Percentiles rank a stretch among this genome's conserved stretches.
Conservation (phyloP, 1,140 invertebrate genomes). For the Bradynema listronoti region DNA sequence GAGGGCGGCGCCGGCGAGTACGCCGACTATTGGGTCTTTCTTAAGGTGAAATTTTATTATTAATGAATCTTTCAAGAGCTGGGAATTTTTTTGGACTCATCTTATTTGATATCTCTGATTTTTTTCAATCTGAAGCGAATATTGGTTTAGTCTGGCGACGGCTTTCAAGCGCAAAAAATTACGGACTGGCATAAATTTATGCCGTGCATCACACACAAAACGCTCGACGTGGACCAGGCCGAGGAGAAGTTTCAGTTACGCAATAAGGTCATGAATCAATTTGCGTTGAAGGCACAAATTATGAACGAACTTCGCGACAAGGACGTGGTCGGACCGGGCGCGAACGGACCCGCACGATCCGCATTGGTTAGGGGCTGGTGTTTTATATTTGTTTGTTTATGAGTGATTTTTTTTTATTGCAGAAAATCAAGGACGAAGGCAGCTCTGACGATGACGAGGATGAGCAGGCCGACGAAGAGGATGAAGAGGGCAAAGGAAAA, state of each 20-base stretch:
- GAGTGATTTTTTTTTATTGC: constrained; percentile 15
- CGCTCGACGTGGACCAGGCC: constrained; percentile 52
- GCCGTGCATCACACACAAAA: constrained; percentile 40
- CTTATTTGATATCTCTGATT: not conserved
- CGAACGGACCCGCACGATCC: constrained; percentile 6
- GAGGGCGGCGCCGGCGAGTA: constrained; percentile 52
- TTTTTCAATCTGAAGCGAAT: not conserved
- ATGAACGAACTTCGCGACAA: constrained; percentile 39
- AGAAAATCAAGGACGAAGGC: constrained; percentile 57
- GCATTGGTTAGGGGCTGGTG: constrained; percentile 1
- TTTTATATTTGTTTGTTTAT: constrained; percentile 8
- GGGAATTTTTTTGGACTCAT: too few relatives aligned
- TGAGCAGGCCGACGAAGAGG: constrained; percentile 27
- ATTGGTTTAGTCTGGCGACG: constrained; percentile 36
- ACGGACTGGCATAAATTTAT: constrained; percentile 54
- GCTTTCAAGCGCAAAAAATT: constrained; percentile 53
- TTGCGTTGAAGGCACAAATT: constrained; percentile 56
- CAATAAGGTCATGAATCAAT: constrained; percentile 55
- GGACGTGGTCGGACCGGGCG: constrained; percentile 42
- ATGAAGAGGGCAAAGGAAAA: constrained; percentile 16
- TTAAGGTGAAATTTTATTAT: constrained; percentile 39
- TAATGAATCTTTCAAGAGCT: not conserved
- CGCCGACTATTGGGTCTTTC: constrained; percentile 56
- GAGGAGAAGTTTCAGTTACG: constrained; percentile 51
- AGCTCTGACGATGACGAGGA: constrained; percentile 44